Evolutionary conservation across 2,888 invertebrate species (phyloP).

Genomic region (Choristoneura rosaceana): DNA sequence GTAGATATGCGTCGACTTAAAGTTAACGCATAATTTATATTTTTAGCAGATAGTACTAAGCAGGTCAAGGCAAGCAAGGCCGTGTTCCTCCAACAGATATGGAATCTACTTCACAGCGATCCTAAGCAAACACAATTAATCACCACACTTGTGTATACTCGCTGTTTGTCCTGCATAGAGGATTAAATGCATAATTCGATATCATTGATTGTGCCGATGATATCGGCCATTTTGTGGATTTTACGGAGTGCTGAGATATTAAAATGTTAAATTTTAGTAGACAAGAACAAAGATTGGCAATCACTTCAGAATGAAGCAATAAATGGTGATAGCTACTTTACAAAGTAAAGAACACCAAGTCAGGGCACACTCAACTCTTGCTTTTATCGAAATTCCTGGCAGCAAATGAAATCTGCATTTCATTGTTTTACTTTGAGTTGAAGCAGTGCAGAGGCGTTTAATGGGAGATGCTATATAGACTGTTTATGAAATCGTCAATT

Average conservation of each 20-base stretch:
- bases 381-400: not conserved
- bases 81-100: slow-evolving; percentile 23
- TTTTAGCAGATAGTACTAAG: slow-evolving; percentile 16
- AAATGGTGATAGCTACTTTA: not conserved
- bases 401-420: not conserved
- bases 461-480: not conserved
- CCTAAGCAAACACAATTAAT: slow-evolving; percentile 40
- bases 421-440: not conserved
- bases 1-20: not conserved
- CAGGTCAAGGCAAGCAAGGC: slow-evolving; percentile 37
- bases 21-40: slow-evolving; percentile 12
- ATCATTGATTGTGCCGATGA: not conserved
- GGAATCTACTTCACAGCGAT: slow-evolving; percentile 22
- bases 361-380: not conserved
- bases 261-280: not conserved
- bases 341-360: not conserved
- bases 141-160: slow-evolving; percentile 16
- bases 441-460: not conserved
- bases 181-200: slow-evolving; percentile 12
- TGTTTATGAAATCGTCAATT: not conserved
- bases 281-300: not conserved
- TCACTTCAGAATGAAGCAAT: not conserved
- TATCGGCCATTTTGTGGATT: not conserved
- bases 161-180: slow-evolving; percentile 15
- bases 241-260: not conserved